A percentile compares a stretch with the other conserved stretches of the same genome.
phyloP scores from a whole-genome alignment of 2,888 invertebrate species.

The Epistrophella euchroma region DNA sequence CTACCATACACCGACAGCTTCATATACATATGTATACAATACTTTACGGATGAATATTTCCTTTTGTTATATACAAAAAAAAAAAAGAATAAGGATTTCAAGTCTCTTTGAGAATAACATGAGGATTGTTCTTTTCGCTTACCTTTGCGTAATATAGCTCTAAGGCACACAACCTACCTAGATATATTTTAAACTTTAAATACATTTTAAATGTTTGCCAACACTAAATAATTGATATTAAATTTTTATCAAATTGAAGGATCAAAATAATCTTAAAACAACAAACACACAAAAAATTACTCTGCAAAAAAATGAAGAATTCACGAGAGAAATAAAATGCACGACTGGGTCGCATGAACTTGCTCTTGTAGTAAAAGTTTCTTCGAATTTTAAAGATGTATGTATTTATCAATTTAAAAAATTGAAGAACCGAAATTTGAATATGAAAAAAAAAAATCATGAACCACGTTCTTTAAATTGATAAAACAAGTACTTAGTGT shows the following conservation, averaged over 20 bases:
- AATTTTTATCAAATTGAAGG: neutral
- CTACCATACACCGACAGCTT: neutral
- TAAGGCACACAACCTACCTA: neutral
- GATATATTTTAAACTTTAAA: neutral
- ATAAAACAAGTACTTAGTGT: too few species aligned
- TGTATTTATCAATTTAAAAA: too few species aligned
- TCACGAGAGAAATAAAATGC: neutral
- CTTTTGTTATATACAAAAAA: neutral
- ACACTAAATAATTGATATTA: neutral
- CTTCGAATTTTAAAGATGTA: too few species aligned
- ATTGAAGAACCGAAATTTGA: too few species aligned
- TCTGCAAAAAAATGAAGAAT: neutral
- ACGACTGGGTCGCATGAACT: too few species aligned
- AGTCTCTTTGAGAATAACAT: constrained; percentile 10
- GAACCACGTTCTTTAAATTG: too few species aligned
- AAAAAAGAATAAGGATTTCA: neutral
- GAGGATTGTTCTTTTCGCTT: constrained; percentile 28
- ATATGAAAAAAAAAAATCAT: too few species aligned
- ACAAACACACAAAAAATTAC: neutral
- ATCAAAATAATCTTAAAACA: neutral
- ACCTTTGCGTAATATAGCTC: constrained; percentile 2
- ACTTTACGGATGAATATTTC: constrained; percentile 4
- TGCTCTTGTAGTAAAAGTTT: too few species aligned
- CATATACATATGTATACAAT: neutral
- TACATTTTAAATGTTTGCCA: neutral